phyloP scores from a whole-genome alignment of 1,140 invertebrate species.

The Aphidius ervi region DNA sequence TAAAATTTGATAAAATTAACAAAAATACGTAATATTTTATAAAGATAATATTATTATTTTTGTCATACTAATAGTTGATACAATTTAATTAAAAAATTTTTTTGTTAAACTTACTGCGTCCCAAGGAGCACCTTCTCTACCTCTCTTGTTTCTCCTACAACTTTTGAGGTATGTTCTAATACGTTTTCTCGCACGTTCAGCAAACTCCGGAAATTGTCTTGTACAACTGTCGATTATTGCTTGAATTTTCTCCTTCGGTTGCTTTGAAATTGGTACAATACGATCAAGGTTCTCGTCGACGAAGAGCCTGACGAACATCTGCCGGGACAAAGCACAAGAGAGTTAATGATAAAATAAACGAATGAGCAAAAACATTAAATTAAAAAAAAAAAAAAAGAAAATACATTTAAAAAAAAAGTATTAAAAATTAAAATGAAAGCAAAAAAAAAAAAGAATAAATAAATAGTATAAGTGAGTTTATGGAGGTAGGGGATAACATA shows the following conservation, averaged over 20 bases:
- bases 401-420: too few relatives aligned
- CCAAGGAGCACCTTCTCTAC: slow-evolving; percentile 71
- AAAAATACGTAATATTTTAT: too few relatives aligned
- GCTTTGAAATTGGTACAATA: slow-evolving; percentile 94
- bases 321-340: slow-evolving; percentile 38
- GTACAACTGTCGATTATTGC: slow-evolving; percentile 96
- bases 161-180: slow-evolving; percentile 95
- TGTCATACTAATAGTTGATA: too few relatives aligned
- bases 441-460: too few relatives aligned
- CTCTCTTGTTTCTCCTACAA: slow-evolving; percentile 88
- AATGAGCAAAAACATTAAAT: slow-evolving; percentile 11
- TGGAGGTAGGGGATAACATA: too few relatives aligned
- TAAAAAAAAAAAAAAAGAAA: neutral
- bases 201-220: slow-evolving; percentile 94
- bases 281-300: slow-evolving; percentile 95
- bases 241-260: slow-evolving; percentile 96
- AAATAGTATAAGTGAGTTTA: too few relatives aligned
- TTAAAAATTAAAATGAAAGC: too few relatives aligned
- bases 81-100: slow-evolving; percentile 6
- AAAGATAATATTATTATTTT: too few relatives aligned
- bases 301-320: slow-evolving; percentile 97
- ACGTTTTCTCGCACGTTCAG: slow-evolving; percentile 87
- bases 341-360: too few relatives aligned
- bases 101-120: slow-evolving; percentile 60
- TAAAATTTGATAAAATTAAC: too few relatives aligned